Evolutionary conservation across 2,797 vertebrate species (phyloP), one percentile per base, ranked within the genome.

Genomic region (Aplochiton taeniatus): DNA sequence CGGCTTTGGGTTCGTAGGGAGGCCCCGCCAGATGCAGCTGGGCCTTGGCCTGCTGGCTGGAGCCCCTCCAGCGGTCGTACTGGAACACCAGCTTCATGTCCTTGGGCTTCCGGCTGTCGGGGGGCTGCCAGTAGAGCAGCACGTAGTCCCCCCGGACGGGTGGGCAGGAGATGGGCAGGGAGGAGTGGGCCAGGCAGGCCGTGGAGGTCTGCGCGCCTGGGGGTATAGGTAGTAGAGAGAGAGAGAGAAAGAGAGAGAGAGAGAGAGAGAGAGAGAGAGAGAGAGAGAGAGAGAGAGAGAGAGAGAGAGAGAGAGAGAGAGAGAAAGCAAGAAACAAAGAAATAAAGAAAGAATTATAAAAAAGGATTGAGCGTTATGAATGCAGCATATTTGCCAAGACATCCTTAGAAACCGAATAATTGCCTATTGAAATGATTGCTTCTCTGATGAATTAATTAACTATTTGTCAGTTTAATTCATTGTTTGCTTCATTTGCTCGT

Each of bases 41-140:
- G 20, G 49, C 16, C 19, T 51, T 53, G 16, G 50, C 57, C 10
- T 61, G 50, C 11, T 60, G 11, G 0, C 1, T 58, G n/a, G 53
- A 53, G 55, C 11, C 66, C 73, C 89, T 90, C 92, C 92, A 93
- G 54, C 88, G 84, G 79, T 93, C 84, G 0, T 85, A 90, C 50
- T 62, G 14, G 52, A 83, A 86, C 63, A 90, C 53, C 31, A 18
- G 19, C 16, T 51, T 65, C 4, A 16, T 55, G 4, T 4, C 14
- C 0, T 0, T 45, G 0, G 18, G 0, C 0, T 0, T 63, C 17
- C 0, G 63, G 41, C 0, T 4, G 52, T 87, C 83, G 17, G 88
- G 74, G 13, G 44, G 43, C 65, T 69, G 9, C 91, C 91, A 89
- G 74, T 79, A 66, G 4, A 94, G 65, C 1, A 13, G 1, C 31